Percentiles rank a stretch among this genome's conserved stretches.
Conservation (phyloP, 2,113 vertebrate species). For the Microcebus griseorufus region DNA sequence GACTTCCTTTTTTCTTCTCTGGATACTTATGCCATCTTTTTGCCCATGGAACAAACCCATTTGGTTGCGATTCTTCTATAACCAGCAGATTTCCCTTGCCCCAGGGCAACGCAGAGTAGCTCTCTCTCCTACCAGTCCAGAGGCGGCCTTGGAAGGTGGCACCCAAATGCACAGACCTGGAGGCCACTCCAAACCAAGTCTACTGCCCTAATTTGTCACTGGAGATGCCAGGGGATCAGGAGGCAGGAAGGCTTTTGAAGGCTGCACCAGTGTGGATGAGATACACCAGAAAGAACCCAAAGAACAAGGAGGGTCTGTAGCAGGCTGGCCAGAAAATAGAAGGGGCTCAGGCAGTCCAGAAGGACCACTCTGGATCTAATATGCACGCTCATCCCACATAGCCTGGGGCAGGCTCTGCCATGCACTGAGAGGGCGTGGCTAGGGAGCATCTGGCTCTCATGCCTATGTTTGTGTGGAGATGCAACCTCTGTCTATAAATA, state of each 20-base stretch:
- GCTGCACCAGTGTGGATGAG: neutral
- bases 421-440: neutral
- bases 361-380: neutral
- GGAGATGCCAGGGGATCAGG: neutral
- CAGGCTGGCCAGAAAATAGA: neutral
- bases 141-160: neutral
- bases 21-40: neutral
- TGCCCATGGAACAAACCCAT: neutral
- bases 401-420: neutral
- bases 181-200: neutral
- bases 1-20: neutral
- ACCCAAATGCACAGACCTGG: neutral
- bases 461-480: neutral
- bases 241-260: neutral
- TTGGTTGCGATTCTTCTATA: neutral
- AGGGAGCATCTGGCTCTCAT: neutral
- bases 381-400: neutral
- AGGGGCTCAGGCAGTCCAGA: neutral
- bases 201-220: neutral
- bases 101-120: neutral
- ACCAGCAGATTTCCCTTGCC: neutral
- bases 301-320: neutral
- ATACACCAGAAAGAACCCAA: neutral
- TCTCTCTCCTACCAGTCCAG: neutral
- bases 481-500: neutral